Evolutionary conservation across 2,888 invertebrate genomes (phyloP), one percentile per base, ranked within the genome.

Genomic region (Temnothorax ravouxi): DNA sequence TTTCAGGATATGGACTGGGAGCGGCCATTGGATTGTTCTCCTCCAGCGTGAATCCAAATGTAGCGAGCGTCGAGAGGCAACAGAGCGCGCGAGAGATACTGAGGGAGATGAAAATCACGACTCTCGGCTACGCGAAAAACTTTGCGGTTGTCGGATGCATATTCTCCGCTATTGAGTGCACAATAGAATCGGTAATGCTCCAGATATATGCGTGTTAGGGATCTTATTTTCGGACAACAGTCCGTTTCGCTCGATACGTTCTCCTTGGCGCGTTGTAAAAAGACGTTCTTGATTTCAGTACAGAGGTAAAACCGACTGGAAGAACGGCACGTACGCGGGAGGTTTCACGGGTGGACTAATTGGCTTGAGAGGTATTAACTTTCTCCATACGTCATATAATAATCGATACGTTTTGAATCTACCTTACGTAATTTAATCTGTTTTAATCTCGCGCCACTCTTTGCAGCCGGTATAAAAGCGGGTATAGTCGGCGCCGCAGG

Each of bases 21-120:
- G 98, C 98, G 81, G 99, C 98, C 0, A 97, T 99, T 89, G 99
- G 99, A 90, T 95, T 99, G 38, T 99, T 99, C 94, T 98, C 99
- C 59, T 98, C 99, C 0, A 99, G 99, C 79, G 97, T 99, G 9
- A 99, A 99, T 95, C 99, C 99, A 13, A 97, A 97, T 92, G 96
- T 97, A 86, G 96, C 97, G 3, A 96, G 96, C 61, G 96, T 96
- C 86, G 97, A 97, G 91, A 97, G 97, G 91, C 97, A 97, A 92
- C 98, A 98, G 94, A 97, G 98, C 0, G 98, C 98, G 0, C 96
- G 97, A 91, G 97, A 99, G 95, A 98, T 99, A 54, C 96, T 99
- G 80, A 95, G 96, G 82, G 99, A 99, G 95, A 99, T 99, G 99
- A 98, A 98, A 94, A 96, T 96, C 0, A 97, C 99, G 0, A 99